Base-by-base conservation (phyloP, 2,888 invertebrate genomes). In the Melolontha melolontha region DNA sequence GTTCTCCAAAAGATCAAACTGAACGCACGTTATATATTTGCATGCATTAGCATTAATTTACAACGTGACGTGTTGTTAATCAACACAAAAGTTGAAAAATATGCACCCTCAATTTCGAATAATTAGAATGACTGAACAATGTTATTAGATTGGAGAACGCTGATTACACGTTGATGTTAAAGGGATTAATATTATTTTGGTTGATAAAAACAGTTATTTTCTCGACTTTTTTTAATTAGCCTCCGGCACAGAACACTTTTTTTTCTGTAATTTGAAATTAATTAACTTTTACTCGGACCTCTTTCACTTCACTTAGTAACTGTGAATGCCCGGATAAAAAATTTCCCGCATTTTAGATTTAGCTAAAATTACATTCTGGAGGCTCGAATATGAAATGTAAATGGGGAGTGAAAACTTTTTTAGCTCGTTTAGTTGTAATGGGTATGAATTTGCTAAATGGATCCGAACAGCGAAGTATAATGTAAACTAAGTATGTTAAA, bases 401-500 rank as follows among this genome's bases (percentile, higher is more conserved):
- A 64, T 64, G 50, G 42, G 22, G 42, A 64, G 51, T 7, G 42
- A 64, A 64, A 64, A 52, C 41, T 52, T 52, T 52, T 51, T 51
- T 42, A 34, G 50, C 27, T 49, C 64, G 64, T 49, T 64, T 64
- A 64, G 64, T 64, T 52, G 52, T 64, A 64, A 64, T 52, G 64
- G 52, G 64, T 41, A 55, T 34, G 54, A 66, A 66, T 66, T 66
- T 55, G 55, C 64, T 64, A 64, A 64, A 52, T 55, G 66, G 49
- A 59, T 44, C 59, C 59, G 59, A 59, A 59, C 16, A 40, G 59
- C 59, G 34, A 39, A 47, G 44, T 29, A 44, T 59, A 47, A 59
- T 44, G 59, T 59, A 59, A 59, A 59, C 59, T 59, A 59, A 59
- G 47, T 44, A 44, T 59, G 59, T 44, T 59, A 59, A 59, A 59